Base-by-base conservation (phyloP, 2,113 vertebrate genomes). In the Clarias gariepinus region DNA sequence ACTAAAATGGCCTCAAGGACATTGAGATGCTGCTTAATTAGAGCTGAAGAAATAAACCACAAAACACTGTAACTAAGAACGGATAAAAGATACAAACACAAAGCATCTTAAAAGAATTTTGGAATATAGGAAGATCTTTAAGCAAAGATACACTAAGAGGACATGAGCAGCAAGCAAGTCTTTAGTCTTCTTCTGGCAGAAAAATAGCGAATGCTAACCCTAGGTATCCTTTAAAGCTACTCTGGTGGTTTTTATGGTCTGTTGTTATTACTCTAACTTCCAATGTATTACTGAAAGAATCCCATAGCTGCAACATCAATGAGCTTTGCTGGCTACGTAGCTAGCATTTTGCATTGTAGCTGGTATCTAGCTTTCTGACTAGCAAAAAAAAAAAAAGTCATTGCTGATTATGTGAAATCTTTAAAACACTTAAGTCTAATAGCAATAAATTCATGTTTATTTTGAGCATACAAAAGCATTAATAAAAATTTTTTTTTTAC, bases 1-100 rank as follows among this genome's bases (percentile, higher is more conserved):
- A 36, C 12, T 85, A 68, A 41, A 66, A 15, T 30, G 30, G 66
- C 83, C 78, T 80, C n/a, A 71, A 68, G 53, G 80, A 77, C 61
- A 55, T 18, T 19, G 63, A 25, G 80, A 57, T n/a, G 15, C 78
- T 30, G 63, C 77, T 69, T 81, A 33, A 81, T n/a, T 13, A 81
- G 6, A 80, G 77, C 28, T 4, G 21, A 30, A 61, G 30, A 41
- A 13, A 36, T 57, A 30, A 55, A 28, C n/a, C 53, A 33, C 55
- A 33, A 33, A 80, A 60, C 55, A 10, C 52, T 47, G 74, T 4
- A 53, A 9, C 41, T 13, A 18, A 76, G 8, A 76, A 76, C 53
- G 13, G 73, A 76, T 15, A 47, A 52, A 53, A 77, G 74, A 77
- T 77, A n/a, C 74, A 53, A 47, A 47, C 47, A 47, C 52, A 79